Conservation (phyloP, 2,797 vertebrate genomes). For the Pseudomugil tenellus region DNA sequence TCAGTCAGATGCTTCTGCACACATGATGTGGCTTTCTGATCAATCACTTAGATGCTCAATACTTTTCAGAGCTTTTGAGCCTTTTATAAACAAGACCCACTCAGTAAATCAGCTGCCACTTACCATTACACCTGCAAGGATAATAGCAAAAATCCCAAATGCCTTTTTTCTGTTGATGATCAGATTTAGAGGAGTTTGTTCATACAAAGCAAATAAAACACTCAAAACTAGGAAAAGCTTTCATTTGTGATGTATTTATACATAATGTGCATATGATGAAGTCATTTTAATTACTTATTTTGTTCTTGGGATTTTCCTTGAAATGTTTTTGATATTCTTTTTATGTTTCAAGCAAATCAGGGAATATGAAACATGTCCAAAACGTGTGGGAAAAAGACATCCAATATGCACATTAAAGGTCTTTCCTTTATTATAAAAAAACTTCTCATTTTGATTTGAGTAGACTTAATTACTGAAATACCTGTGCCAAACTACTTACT, state of each 20-base stretch:
- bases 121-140: background rate
- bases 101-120: background rate
- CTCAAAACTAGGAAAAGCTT: background rate
- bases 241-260: background rate
- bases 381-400: background rate
- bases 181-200: background rate
- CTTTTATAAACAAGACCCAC: background rate
- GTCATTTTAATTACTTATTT: no score
- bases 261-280: background rate
- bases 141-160: background rate
- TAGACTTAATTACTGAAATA: background rate
- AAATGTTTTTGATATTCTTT: no score
- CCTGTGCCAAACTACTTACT: background rate
- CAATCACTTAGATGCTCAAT: background rate
- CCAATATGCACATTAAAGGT: background rate
- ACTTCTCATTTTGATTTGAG: background rate
- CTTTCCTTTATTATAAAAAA: background rate
- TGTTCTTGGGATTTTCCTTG: no score
- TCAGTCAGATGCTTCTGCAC: no score
- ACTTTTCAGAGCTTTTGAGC: background rate
- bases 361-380: no score
- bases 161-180: background rate
- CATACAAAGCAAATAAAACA: background rate
- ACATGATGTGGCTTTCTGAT: background rate
- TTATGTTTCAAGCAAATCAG: no score